Evolutionary conservation across 23 tunicate genomes (phyloP).

Genomic region (Corella eumyota): DNA sequence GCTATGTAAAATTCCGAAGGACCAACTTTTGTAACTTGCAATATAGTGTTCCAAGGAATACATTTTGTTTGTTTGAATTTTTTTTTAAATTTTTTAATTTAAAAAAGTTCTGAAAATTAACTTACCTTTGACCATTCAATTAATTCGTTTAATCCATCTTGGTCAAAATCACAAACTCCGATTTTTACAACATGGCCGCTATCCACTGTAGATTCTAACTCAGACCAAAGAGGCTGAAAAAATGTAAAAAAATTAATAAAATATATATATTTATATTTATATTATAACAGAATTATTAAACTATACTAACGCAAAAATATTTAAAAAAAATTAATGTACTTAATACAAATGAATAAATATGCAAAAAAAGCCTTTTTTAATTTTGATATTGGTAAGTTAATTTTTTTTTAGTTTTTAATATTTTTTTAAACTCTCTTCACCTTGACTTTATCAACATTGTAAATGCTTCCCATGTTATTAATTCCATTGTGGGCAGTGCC

Average conservation of each 20-base stretch:
- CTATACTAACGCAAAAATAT: no score
- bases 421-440: not conserved
- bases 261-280: not conserved
- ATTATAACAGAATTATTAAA: not conserved
- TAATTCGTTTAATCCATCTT: slow-evolving; percentile 32
- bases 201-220: slow-evolving; percentile 48
- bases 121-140: slow-evolving; percentile 67
- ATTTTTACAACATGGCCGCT: slow-evolving; percentile 37
- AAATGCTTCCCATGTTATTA: not conserved
- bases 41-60: no score
- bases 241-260: not conserved
- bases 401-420: not conserved
- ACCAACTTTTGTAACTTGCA: no score
- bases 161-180: slow-evolving; percentile 88
- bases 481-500: slow-evolving; percentile 1
- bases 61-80: no score
- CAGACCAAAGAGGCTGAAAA: slow-evolving; percentile 71
- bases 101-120: no score
- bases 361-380: no score
- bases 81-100: no score
- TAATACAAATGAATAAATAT: no score
- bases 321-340: no score
- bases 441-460: slow-evolving; percentile 16
- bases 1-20: no score
- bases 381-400: not conserved